phyloP scores from a whole-genome alignment of 2,113 vertebrate genomes.

The Mesitornis unicolor region DNA sequence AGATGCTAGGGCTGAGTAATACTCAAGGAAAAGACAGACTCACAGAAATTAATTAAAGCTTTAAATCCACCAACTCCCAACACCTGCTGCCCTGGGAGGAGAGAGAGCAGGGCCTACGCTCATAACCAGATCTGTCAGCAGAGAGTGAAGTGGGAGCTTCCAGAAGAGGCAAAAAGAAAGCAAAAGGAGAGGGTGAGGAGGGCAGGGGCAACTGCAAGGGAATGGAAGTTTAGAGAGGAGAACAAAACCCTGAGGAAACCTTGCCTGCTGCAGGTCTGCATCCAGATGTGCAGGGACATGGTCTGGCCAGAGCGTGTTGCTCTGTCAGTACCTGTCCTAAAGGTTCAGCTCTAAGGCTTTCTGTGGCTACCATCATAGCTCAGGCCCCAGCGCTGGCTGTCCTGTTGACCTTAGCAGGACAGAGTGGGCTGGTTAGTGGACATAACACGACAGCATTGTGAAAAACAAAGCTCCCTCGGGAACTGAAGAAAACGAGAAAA shows the following conservation, averaged over 20 bases:
- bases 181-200: not conserved
- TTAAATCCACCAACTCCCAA: not conserved
- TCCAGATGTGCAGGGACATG: not conserved
- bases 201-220: not conserved
- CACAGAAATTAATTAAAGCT: not conserved
- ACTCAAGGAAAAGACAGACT: not conserved
- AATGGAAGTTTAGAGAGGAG: not conserved
- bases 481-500: not conserved
- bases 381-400: not conserved
- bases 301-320: rapidly evolving
- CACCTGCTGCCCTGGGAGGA: not conserved
- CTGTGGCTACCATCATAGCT: rapidly evolving
- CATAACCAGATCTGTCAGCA: not conserved
- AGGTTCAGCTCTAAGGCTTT: not conserved
- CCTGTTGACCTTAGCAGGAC: no score
- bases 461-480: not conserved
- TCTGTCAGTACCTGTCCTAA: not conserved
- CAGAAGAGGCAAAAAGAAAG: not conserved
- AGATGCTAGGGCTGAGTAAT: not conserved
- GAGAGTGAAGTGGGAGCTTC: not conserved
- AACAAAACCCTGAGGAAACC: not conserved
- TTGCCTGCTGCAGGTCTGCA: not conserved
- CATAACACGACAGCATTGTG: not conserved
- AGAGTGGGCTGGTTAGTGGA: not conserved
- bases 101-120: not conserved